Evolutionary conservation across 2,797 vertebrate genomes (phyloP), one percentile per base, ranked within the genome.

Genomic region (Anabas testudineus): DNA sequence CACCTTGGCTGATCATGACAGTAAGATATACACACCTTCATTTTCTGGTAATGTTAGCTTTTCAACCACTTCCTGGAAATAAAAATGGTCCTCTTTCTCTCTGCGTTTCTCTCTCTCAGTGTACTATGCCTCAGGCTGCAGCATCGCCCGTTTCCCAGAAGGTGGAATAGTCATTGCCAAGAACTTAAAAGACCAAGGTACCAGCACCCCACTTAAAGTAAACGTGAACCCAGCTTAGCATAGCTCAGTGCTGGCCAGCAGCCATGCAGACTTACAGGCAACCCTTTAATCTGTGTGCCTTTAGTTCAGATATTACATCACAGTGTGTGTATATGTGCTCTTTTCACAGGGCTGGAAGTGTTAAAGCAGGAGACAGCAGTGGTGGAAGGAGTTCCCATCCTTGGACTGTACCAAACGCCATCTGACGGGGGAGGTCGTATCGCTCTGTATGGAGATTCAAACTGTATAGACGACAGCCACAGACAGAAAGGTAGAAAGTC

Each of bases 151-250:
- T 10, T 99, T 99, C 85, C 98, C 98, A 81, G 95, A 98, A 88
- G 97, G 98, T 83, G 98, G 98, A 81, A 94, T 98, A 10, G 96
- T 99, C 75, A 96, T 99, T 48, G 95, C 96, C 83, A 97, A 99
- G 88, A 96, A 96, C 18, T 94, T 99, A 21, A 99, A 99, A 83
- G 98, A 99, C 91, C 98, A 99, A 97, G 98, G 98, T 99, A 95
- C 65, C 61, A 16, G 54, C 51, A 3, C 2, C 41, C 0, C 14
- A 34, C 21, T 70, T 45, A 47, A 42, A 78, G 59, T 56, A 30
- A n/a, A n/a, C n/a, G 46, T 68, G 43, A 75, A 32, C 43, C 7
- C 18, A 28, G 60, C 64, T 69, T 26, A 53, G 60, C 43, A 45
- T 18, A 41, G 48, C 41, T 24, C 18, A 42, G 37, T 39, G 53